Evolutionary conservation across 2,113 vertebrate genomes (phyloP).

Genomic region (Sphaerodactylus townsendi): DNA sequence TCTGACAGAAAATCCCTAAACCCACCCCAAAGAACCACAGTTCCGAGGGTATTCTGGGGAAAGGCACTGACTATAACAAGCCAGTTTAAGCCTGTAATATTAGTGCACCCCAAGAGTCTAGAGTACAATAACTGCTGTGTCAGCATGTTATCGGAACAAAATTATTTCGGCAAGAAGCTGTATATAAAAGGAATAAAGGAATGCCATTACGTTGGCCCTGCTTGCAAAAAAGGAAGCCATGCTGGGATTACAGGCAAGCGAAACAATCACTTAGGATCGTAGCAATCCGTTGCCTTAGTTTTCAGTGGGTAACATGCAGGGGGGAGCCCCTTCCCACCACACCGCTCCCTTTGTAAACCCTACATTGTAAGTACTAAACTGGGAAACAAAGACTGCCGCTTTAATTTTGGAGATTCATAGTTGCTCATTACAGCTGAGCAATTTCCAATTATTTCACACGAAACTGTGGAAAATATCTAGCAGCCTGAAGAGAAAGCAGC

Average conservation of each 20-base stretch:
- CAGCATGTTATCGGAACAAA: not conserved
- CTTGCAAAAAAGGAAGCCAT: not conserved
- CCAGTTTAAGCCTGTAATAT: not conserved
- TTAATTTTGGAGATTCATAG: constrained; percentile 5
- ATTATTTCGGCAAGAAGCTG: not conserved
- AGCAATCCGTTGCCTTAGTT: not conserved
- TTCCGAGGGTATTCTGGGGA: not conserved
- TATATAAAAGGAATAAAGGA: not conserved
- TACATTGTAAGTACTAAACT: not conserved
- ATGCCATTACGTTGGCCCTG: not conserved
- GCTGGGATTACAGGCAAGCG: not conserved
- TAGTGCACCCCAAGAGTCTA: not conserved
- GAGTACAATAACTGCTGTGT: not conserved
- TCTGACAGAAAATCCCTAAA: not conserved
- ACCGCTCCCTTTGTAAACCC: not conserved
- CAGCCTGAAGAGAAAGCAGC: not conserved
- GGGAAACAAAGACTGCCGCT: not conserved
- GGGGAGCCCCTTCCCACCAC: not conserved
- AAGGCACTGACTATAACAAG: not conserved
- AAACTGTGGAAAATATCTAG: not conserved
- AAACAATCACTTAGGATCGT: not conserved
- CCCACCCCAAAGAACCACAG: not conserved
- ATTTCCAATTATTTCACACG: not conserved
- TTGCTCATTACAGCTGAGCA: not conserved
- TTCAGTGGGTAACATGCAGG: too few relatives aligned